These are phyloP conservation scores for Castor canadensis DNA, from an alignment of 2,113 vertebrate genomes.

Conservation along the genomic window DNA sequence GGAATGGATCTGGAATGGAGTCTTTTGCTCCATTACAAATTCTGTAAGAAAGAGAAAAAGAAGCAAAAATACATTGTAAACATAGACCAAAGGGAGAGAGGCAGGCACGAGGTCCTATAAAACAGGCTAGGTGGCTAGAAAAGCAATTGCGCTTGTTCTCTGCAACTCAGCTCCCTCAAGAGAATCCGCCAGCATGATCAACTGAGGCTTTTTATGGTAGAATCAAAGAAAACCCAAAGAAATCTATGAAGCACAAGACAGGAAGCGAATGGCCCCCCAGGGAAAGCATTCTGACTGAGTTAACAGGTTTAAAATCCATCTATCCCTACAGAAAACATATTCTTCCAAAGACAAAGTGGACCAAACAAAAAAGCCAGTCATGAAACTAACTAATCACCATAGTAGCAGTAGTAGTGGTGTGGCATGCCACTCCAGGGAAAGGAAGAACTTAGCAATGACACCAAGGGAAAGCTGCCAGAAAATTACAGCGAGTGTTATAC, in stretches of 20 bases:
- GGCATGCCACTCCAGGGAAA: background rate
- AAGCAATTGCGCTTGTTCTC: slow-evolving; percentile 52
- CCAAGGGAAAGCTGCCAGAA: background rate
- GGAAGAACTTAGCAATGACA: slow-evolving; percentile 1
- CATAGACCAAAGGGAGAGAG: slow-evolving; percentile 81
- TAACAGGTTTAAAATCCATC: slow-evolving; percentile 58
- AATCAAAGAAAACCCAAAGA: slow-evolving; percentile 77
- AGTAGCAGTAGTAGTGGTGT: background rate
- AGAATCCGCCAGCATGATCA: background rate
- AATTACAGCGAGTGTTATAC: background rate
- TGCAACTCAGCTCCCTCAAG: background rate
- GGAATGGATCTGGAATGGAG: slow-evolving; percentile 86
- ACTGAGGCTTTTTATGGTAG: slow-evolving; percentile 55
- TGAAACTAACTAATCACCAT: background rate
- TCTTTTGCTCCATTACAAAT: slow-evolving; percentile 80
- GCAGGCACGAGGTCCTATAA: slow-evolving; percentile 63
- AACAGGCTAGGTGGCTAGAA: slow-evolving; percentile 36
- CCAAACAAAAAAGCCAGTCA: background rate
- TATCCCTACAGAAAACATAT: slow-evolving; percentile 67
- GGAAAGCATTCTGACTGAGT: slow-evolving; percentile 73
- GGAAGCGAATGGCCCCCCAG: slow-evolving; percentile 80
- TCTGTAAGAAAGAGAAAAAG: slow-evolving; percentile 75
- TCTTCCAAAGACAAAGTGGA: slow-evolving; percentile 66
- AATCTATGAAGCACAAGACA: slow-evolving; percentile 67
- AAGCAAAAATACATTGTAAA: slow-evolving; percentile 57